A percentile compares a stretch with the other conserved stretches of the same genome.
Conservation (phyloP, 1,140 invertebrate species). For the Dendroctonus valens region DNA sequence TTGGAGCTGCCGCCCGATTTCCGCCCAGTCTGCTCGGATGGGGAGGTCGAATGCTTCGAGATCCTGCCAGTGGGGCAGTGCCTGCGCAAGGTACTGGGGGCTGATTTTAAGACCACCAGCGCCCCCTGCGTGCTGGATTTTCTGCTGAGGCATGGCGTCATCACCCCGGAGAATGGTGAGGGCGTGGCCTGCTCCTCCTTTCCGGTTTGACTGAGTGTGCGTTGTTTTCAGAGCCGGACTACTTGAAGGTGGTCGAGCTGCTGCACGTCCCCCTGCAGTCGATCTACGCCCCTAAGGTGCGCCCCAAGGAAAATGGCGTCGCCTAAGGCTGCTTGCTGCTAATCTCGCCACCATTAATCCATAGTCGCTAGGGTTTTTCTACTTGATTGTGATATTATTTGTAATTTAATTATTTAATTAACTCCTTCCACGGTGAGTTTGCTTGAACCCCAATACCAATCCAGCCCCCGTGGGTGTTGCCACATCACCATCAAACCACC, state of each 20-base stretch:
- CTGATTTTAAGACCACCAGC: slow-evolving; percentile 90
- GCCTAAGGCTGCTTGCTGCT: slow-evolving; percentile 15
- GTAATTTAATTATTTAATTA: neutral
- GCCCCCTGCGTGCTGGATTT: slow-evolving; percentile 89
- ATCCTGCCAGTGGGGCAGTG: slow-evolving; percentile 76
- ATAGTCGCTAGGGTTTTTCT: slow-evolving; percentile 2
- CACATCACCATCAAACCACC: neutral
- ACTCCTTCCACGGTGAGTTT: neutral
- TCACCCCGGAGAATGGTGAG: slow-evolving; percentile 83
- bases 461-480: neutral
- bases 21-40: slow-evolving; percentile 84
- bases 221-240: slow-evolving; percentile 69
- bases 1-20: slow-evolving; percentile 88
- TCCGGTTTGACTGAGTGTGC: neutral
- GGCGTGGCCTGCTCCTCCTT: neutral
- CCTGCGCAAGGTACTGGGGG: slow-evolving; percentile 73
- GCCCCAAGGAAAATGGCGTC: slow-evolving; percentile 32
- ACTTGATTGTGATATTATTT: slow-evolving; percentile 7
- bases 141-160: slow-evolving; percentile 83
- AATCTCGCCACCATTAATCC: neutral
- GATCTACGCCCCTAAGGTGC: slow-evolving; percentile 53
- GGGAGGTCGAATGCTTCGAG: slow-evolving; percentile 89
- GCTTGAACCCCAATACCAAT: neutral
- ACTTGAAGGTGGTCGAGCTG: slow-evolving; percentile 78
- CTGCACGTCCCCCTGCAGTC: slow-evolving; percentile 83